phyloP scores from a whole-genome alignment of 2,113 vertebrate species.

The Gallinago jamesoni region DNA sequence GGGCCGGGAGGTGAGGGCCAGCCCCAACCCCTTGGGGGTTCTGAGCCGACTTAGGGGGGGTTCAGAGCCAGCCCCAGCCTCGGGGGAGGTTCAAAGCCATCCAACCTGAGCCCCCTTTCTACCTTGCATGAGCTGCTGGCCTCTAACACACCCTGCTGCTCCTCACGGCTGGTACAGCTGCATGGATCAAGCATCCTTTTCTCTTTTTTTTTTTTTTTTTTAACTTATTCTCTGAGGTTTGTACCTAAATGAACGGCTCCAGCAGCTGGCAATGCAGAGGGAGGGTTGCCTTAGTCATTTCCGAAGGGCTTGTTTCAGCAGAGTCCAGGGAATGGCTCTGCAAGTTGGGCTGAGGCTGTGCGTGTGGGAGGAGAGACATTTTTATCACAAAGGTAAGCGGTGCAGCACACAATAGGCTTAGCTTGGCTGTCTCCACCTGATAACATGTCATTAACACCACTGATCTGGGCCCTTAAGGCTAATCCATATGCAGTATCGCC shows the following conservation, averaged over 20 bases:
- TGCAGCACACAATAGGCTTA: background rate
- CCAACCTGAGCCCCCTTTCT: no score
- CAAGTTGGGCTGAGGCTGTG: background rate
- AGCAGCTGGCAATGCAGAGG: accelerated
- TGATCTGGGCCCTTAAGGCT: background rate
- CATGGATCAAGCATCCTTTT: background rate
- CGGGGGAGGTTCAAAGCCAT: background rate
- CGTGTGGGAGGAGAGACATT: background rate
- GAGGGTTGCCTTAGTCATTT: background rate
- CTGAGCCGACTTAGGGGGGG: background rate
- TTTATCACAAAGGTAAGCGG: background rate
- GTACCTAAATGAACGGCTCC: background rate
- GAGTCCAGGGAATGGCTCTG: background rate
- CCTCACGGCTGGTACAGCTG: background rate
- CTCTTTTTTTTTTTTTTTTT: background rate
- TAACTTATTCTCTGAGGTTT: background rate
- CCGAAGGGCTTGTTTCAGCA: background rate
- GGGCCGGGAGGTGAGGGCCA: background rate
- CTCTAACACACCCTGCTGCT: background rate
- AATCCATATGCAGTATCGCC: background rate
- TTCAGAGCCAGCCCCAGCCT: background rate
- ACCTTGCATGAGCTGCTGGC: background rate
- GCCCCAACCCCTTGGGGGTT: no score
- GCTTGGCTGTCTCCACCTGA: background rate
- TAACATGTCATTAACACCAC: background rate